Evolutionary conservation across 2,797 vertebrate genomes (phyloP), one percentile per base, ranked within the genome.

Genomic region (Telmatherina bonti): DNA sequence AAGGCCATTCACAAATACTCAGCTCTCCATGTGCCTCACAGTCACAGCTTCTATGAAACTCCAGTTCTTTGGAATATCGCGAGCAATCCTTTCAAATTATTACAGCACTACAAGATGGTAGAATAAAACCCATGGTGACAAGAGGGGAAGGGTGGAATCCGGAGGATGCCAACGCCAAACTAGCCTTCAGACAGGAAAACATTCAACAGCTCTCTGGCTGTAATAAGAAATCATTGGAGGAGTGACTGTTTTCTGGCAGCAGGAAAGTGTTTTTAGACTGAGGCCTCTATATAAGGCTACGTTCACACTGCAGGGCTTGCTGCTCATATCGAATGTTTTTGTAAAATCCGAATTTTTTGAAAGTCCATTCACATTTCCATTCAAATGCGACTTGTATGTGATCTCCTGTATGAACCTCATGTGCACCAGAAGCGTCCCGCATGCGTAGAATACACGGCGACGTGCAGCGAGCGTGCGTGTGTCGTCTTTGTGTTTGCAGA

Each of bases 1-100:
- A 87, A 89, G 82, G 81, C 88, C 89, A 90, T 92, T 92, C 84
- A 88, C 89, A 90, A 91, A 90, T 81, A 87, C 78, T 78, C 62
- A 66, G 82, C 59, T 64, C 63, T 76, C 67, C 71, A 66, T 74
- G 63, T 45, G 78, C 72, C 67, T 70, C 72, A 56, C 63, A 73
- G 56, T 72, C 64, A 38, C 66, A 64, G 62, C 76, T 85, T 82
- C 80, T 53, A 52, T 63, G 66, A 76, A 74, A 60, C 72, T 79
- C 51, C 67, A 51, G 56, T 4, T 70, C 58, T 70, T 74, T 33
- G 2, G 63, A 75, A 16, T 69, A 70, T 83, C 71, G 20, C 70
- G 41, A 70, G 66, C 63, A 51, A 71, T 8, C 38, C 62, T 79
- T 83, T n/a, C 78, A 69, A 82, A 75, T 82, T 54, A 78, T 81